Conservation (phyloP, 2,113 vertebrate species). For the Cyprinus carpio region DNA sequence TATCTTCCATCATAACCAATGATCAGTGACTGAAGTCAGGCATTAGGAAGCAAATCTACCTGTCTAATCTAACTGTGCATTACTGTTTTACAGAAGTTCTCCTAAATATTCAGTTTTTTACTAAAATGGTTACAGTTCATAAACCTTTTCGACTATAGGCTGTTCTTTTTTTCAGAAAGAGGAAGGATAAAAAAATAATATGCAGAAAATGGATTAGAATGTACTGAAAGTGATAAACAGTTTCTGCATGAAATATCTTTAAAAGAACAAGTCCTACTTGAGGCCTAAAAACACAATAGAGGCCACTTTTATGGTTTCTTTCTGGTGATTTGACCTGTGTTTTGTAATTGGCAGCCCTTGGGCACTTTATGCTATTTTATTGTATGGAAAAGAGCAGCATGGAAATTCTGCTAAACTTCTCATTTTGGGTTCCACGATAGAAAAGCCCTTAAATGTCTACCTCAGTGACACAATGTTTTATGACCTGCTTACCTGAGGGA, state of each 20-base stretch:
- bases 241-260: too few species aligned
- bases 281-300: too few species aligned
- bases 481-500: too few species aligned
- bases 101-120: background rate
- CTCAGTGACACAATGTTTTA: too few species aligned
- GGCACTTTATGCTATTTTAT: background rate
- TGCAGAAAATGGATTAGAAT: too few species aligned
- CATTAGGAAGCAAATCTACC: background rate
- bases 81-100: background rate
- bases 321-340: background rate
- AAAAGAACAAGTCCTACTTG: too few species aligned
- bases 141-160: background rate
- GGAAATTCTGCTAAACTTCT: background rate
- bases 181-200: too few species aligned
- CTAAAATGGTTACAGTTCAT: background rate
- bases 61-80: background rate
- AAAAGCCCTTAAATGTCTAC: too few species aligned
- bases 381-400: background rate
- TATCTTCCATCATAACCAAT: background rate
- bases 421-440: too few species aligned
- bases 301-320: background rate
- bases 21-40: slow-evolving; percentile 17
- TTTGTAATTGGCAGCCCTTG: background rate
- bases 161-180: too few species aligned
- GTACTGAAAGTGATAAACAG: too few species aligned